phyloP scores from a whole-genome alignment of 35 echinoderm and acorn worm genomes.

The Stichopus chloronotus region DNA sequence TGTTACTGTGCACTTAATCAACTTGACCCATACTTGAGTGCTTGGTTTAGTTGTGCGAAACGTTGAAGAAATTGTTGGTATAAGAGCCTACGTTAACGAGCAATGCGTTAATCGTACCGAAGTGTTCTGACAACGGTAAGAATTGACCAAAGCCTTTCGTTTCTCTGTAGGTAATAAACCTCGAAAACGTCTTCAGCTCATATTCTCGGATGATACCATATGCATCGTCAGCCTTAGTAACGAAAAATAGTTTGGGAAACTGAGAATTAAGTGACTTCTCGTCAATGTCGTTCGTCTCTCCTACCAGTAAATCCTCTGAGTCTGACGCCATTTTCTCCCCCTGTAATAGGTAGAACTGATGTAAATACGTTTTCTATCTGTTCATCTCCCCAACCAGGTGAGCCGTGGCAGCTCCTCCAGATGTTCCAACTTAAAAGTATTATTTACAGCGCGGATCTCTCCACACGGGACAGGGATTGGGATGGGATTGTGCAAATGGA shows the following conservation, averaged over 20 bases:
- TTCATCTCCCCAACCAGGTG: no score
- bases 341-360: background rate
- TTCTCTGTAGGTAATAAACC: conserved; percentile 59
- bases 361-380: background rate
- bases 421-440: no score
- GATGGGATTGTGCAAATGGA: no score
- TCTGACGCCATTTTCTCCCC: conserved; percentile 41
- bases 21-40: no score
- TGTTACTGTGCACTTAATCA: no score
- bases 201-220: conserved; percentile 45
- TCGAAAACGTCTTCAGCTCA: conserved; percentile 54
- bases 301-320: background rate
- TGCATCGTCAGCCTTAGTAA: conserved; percentile 51
- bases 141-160: conserved; percentile 48
- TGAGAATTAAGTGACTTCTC: conserved; percentile 42
- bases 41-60: conserved; percentile 2
- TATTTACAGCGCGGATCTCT: no score
- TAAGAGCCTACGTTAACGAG: no score
- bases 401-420: no score
- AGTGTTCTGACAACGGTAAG: conserved; percentile 40
- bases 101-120: background rate
- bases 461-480: no score
- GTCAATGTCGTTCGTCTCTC: conserved; percentile 14
- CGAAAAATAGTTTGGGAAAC: conserved; percentile 50
- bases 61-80: background rate